Percentiles rank a stretch among this genome's conserved stretches.
Evolutionary conservation across 23 tunicate genomes (phyloP).

Genomic region (Aplidium turbinatum): DNA sequence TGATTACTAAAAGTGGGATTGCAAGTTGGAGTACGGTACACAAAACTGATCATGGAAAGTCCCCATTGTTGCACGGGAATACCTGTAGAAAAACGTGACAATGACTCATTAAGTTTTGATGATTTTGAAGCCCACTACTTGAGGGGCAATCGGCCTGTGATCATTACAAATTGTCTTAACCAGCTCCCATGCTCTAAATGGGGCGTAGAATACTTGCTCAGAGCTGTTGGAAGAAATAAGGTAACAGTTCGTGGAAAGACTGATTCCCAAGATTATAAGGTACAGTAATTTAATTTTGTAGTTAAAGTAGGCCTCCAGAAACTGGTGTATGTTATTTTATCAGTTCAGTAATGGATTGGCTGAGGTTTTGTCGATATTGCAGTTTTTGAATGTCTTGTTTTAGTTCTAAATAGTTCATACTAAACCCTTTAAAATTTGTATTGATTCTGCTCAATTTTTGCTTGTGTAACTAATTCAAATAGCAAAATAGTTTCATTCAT

Average conservation of each 20-base stretch:
- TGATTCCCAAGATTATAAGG: slow-evolving; percentile 60
- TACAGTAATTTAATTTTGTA: no score
- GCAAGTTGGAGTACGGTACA: neutral
- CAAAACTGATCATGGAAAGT: neutral
- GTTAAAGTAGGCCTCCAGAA: no score
- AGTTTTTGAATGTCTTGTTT: no score
- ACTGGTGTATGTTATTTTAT: no score
- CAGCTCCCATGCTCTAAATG: slow-evolving; percentile 67
- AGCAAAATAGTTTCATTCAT: no score
- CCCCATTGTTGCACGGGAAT: neutral
- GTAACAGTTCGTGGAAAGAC: slow-evolving; percentile 89
- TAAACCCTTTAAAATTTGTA: no score
- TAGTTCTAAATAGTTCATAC: no score
- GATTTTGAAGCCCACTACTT: slow-evolving; percentile 67
- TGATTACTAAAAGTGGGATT: no score
- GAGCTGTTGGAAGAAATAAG: slow-evolving; percentile 53
- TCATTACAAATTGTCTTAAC: slow-evolving; percentile 45
- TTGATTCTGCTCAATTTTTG: no score
- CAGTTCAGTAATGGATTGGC: no score
- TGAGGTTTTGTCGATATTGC: no score
- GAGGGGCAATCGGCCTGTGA: slow-evolving; percentile 52
- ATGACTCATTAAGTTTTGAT: neutral
- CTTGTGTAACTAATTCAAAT: no score
- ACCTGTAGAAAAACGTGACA: neutral
- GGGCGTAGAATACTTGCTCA: slow-evolving; percentile 66